Base-by-base conservation (phyloP, 2,797 vertebrate species). In the Myotis myotis region DNA sequence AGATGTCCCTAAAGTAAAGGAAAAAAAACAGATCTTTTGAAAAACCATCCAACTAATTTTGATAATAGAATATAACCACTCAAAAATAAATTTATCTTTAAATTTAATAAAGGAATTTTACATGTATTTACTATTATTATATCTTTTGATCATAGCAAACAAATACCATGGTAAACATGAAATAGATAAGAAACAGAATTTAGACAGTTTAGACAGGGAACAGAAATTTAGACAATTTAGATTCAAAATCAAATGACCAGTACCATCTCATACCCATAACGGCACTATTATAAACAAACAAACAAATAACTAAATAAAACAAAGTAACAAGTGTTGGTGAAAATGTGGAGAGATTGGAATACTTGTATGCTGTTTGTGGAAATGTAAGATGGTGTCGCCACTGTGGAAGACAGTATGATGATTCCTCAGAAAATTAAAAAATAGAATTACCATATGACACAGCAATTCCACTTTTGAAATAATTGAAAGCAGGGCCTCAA, bases 31-130 rank as follows among this genome's bases (percentile, higher is more conserved):
- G 72, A 30, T 47, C 38, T n/a, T 79, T 72, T 86, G 38, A 36
- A 84, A 76, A 25, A 72, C 23, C 20, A 71, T 76, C 11, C 19
- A 89, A 15, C 33, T 6, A 38, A 41, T 74, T 79, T 60, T 70
- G 20, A 74, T 47, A 19, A 62, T 12, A 72, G 30, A 79, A 62
- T 53, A 55, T 51, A 49, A 16, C 6, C 12, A 25, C 55, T 78
- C 1, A 74, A 23, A 70, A 80, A 41, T 62, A 38, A 64, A 87
- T 51, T 82, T 87, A 22, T 83, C 30, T 93, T 75, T 41, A 70
- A 68, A 47, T 89, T 95, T 72, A 74, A 84, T 38, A 57, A 83
- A 72, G n/a, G 6, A 93, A 41, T 86, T 86, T 89, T n/a, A 36
- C n/a, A 71, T 80, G 15, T 33, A 36, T 49, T 75, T 17, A 20